Percentiles rank a stretch among this genome's conserved stretches.
Evolutionary conservation across 2,888 invertebrate species (phyloP).

Genomic region (Mayetiola destructor): DNA sequence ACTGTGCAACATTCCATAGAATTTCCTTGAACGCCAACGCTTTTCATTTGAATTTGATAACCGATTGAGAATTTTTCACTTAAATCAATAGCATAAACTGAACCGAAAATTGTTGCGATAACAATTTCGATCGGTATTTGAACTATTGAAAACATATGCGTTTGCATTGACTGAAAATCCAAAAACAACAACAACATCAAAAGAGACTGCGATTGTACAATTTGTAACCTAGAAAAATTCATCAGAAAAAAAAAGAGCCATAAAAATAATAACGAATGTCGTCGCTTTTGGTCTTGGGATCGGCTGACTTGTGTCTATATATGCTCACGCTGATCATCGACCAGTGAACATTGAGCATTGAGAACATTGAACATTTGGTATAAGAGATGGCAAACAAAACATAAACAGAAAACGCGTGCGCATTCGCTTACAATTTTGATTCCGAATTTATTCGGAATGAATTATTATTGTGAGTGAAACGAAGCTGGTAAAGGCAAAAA

Average conservation of each 20-base stretch:
- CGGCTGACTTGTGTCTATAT: neutral
- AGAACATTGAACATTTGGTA: no score
- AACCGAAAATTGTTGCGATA: neutral
- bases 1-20: neutral
- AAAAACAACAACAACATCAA: no score
- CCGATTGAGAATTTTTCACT: neutral
- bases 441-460: neutral
- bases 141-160: constrained; percentile 7
- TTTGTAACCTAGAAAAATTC: constrained; percentile 12
- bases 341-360: no score
- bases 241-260: neutral
- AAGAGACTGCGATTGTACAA: neutral
- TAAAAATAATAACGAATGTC: constrained; percentile 6
- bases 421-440: neutral
- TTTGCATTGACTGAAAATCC: no score
- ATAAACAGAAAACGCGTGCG: constrained; percentile 5
- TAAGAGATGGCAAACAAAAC: no score
- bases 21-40: constrained; percentile 1
- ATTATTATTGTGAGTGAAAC: neutral
- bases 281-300: neutral
- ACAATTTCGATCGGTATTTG: constrained; percentile 3
- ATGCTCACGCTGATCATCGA: neutral
- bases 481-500: neutral
- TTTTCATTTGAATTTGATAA: neutral
- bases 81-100: neutral